Evolutionary conservation across 2,113 vertebrate species (phyloP).

Genomic region (Halichoeres trimaculatus): DNA sequence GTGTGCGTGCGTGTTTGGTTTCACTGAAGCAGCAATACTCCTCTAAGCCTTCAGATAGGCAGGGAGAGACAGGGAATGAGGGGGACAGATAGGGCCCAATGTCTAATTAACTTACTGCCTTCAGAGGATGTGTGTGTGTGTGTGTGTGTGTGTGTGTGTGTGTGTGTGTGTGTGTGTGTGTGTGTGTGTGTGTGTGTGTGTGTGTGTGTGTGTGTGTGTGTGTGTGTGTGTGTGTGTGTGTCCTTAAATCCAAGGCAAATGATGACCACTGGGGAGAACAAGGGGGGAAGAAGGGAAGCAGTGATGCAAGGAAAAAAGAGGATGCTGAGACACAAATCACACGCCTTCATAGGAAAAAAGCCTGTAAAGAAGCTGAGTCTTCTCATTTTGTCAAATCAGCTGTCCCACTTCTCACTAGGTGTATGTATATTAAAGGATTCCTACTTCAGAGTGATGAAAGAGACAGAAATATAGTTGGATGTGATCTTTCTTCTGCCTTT

Average conservation of each 20-base stretch:
- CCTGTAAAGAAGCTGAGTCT: not conserved
- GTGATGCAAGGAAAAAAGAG: constrained; percentile 16
- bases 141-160: constrained; percentile 60
- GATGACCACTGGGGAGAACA: constrained; percentile 49
- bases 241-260: constrained; percentile 61
- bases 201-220: constrained; percentile 60
- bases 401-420: not conserved
- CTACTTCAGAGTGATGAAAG: not conserved
- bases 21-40: constrained; percentile 50
- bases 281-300: not conserved
- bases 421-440: not conserved
- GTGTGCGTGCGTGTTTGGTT: constrained; percentile 21
- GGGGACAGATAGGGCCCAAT: constrained; percentile 41
- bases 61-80: constrained; percentile 33
- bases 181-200: constrained; percentile 58
- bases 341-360: not conserved
- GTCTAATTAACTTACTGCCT: constrained; percentile 70
- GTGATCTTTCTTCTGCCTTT: not conserved
- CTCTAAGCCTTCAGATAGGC: constrained; percentile 38
- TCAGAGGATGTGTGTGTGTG: constrained; percentile 54
- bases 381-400: not conserved
- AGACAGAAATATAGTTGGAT: not conserved
- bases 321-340: not conserved
- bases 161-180: constrained; percentile 56
- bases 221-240: constrained; percentile 50